Evolutionary conservation across 2,113 vertebrate species (phyloP).

Genomic region (Taurulus bubalis): DNA sequence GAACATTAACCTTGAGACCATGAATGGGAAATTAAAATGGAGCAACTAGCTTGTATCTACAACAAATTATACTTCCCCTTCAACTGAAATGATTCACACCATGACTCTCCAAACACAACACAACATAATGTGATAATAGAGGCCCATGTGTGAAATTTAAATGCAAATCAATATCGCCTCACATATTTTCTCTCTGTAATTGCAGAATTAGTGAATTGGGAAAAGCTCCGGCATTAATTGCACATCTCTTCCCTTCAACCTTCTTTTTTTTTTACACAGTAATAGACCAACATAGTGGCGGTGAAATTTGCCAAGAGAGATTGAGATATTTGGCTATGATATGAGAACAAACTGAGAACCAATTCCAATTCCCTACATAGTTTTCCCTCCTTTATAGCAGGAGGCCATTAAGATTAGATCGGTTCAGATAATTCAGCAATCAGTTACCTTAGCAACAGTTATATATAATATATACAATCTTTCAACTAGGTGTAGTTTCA

Average conservation of each 20-base stretch:
- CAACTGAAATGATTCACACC: constrained; percentile 39
- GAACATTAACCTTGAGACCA: constrained; percentile 50
- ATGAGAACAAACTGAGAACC: constrained; percentile 48
- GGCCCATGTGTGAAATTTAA: constrained; percentile 67
- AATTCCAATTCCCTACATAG: constrained; percentile 48
- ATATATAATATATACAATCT: not conserved
- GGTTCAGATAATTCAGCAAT: constrained; percentile 42
- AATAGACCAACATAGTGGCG: constrained; percentile 32
- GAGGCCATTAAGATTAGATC: constrained; percentile 50
- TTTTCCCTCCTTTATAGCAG: constrained; percentile 39
- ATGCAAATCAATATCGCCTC: constrained; percentile 70
- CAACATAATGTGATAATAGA: constrained; percentile 68
- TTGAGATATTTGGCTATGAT: constrained; percentile 48
- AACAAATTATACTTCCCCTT: constrained; percentile 36
- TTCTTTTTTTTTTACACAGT: constrained; percentile 2
- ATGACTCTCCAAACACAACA: constrained; percentile 42
- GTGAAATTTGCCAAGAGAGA: constrained; percentile 39
- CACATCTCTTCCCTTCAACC: constrained; percentile 24
- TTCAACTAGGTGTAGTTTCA: constrained; percentile 27
- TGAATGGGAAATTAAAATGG: constrained; percentile 40
- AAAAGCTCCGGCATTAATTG: constrained; percentile 29
- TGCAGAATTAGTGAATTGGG: constrained; percentile 38
- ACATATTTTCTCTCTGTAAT: constrained; percentile 55
- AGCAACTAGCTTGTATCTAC: constrained; percentile 39
- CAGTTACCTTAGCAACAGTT: constrained; percentile 50